Base-by-base conservation (phyloP, 2,797 vertebrate genomes). In the Falco concolor region DNA sequence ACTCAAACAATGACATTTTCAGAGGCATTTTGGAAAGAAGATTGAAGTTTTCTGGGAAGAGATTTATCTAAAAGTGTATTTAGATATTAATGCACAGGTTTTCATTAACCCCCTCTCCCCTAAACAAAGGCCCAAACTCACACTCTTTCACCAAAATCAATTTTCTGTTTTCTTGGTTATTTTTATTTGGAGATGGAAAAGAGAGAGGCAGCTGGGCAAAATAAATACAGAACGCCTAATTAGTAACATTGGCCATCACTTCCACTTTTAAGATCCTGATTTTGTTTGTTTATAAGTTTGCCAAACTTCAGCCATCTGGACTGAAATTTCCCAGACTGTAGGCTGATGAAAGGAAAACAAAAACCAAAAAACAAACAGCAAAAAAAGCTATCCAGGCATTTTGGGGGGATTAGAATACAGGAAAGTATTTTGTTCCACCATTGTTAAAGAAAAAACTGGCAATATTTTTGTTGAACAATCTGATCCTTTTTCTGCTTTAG, bases 281-380 rank as follows among this genome's bases (percentile, higher is more conserved):
- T 93, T 92, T 0, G 0, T 85, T 96, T 95, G 90, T 93, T 96
- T 95, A 85, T 74, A 89, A 90, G 9, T 96, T 93, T 95, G 90
- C 72, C 81, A 94, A 90, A 93, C 81, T 95, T 96, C 67, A 93
- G 15, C 86, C 93, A 94, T 96, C 89, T 96, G 84, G 82, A 80
- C 87, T 78, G 67, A 92, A 93, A 89, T 91, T 89, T 92, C 34
- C 38, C 34, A 60, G 63, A 30, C 45, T 89, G 44, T 70, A 69
- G n/a, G n/a, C 25, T 92, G 68, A 87, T 44, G 60, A 59, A 89
- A 93, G 81, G 7, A 18, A 56, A 64, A 74, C 56, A 2, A 9
- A 2, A 32, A 44, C 47, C 14, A 45, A n/a, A 6, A 53, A n/a
- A 23, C 53, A 28, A n/a, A 27, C 36, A 42, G 11, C 0, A 0